Percentiles rank a stretch among this genome's conserved stretches.
Evolutionary conservation across 2,888 invertebrate species (phyloP).

Genomic region (Theretra japonica): DNA sequence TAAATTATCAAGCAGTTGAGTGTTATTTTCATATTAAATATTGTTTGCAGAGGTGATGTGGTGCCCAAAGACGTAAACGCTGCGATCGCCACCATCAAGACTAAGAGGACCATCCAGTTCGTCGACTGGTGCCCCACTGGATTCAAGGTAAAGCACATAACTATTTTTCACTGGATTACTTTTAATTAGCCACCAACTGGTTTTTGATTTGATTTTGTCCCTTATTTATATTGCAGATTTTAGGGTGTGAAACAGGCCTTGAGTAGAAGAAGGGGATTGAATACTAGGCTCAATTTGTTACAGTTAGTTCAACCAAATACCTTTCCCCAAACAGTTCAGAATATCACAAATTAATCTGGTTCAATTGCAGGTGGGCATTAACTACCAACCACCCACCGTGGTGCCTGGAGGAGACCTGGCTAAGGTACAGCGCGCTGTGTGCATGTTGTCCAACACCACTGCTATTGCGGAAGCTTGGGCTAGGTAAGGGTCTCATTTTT

Average conservation of each 20-base stretch:
- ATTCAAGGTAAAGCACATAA: slow-evolving; percentile 80
- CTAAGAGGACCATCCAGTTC: slow-evolving; percentile 96
- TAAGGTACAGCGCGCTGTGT: slow-evolving; percentile 97
- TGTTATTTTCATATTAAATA: not conserved
- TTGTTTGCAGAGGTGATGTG: slow-evolving; percentile 90
- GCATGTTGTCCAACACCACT: slow-evolving; percentile 98
- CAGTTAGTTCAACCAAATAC: too few species aligned
- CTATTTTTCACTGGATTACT: too few species aligned
- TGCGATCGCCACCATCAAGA: slow-evolving; percentile 96
- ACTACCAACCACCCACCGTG: slow-evolving; percentile 95
- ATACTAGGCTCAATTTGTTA: too few species aligned
- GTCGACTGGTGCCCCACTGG: slow-evolving; percentile 95
- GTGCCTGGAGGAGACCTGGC: slow-evolving; percentile 97
- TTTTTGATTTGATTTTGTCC: too few species aligned
- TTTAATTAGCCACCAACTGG: too few species aligned
- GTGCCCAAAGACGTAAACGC: slow-evolving; percentile 97
- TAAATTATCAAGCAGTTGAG: too few species aligned
- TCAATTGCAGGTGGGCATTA: slow-evolving; percentile 87
- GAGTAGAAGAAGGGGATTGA: too few species aligned
- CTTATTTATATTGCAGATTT: too few species aligned
- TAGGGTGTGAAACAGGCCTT: too few species aligned
- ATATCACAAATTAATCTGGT: not conserved
- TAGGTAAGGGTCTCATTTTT: slow-evolving; percentile 71
- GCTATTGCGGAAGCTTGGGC: slow-evolving; percentile 99
- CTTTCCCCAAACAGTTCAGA: too few species aligned